Evolutionary conservation across 23 tunicate species (phyloP).

Genomic region (Halocynthia aurantium): DNA sequence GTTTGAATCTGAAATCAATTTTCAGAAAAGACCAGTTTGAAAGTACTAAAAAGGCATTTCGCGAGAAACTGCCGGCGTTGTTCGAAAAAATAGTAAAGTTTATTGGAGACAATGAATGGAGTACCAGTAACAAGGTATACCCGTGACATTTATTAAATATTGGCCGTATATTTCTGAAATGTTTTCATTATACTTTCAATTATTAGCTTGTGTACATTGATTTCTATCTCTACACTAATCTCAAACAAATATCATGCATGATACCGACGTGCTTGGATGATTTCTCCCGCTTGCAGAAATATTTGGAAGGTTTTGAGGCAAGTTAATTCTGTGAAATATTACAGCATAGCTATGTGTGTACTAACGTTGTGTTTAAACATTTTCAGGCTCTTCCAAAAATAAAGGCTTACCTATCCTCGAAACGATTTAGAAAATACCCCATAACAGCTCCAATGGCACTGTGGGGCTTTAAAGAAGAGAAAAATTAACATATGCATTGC

Average conservation of each 20-base stretch:
- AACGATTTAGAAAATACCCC: conserved; percentile 12
- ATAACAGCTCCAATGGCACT: conserved; percentile 2
- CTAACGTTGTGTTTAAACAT: neutral
- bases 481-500: no score
- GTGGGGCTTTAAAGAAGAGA: conserved; percentile 17
- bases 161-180: neutral
- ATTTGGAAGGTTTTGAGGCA: conserved; percentile 15
- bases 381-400: conserved; percentile 15
- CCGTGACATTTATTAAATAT: neutral
- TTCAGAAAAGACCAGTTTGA: conserved; percentile 1
- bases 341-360: neutral
- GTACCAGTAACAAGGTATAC: neutral
- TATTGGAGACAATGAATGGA: conserved; percentile 18
- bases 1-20: no score
- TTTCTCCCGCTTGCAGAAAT: conserved; percentile 2
- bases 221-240: neutral
- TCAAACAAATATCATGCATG: neutral
- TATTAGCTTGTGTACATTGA: conserved; percentile 7
- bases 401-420: neutral
- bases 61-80: conserved; percentile 6
- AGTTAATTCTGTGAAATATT: neutral
- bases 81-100: neutral
- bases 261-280: neutral
- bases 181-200: neutral
- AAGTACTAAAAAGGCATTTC: neutral